Percentiles rank a stretch among this genome's conserved stretches.
Evolutionary conservation across 2,113 vertebrate genomes (phyloP).

Genomic region (Tragelaphus imberbis): DNA sequence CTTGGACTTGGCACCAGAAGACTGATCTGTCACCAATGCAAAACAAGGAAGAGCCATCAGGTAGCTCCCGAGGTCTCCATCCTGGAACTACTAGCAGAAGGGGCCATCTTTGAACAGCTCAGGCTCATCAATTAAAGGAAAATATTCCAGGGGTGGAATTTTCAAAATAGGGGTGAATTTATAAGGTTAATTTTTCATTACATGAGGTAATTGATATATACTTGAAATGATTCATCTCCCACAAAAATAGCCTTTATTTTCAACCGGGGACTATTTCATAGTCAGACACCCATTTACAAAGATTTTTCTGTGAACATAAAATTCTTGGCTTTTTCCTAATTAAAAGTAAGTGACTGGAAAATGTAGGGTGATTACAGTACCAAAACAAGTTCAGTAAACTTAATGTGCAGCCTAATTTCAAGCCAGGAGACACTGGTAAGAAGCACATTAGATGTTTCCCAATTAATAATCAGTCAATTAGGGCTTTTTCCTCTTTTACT

Average conservation of each 20-base stretch:
- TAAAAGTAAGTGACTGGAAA: slow-evolving; percentile 27
- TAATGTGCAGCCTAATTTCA: background rate
- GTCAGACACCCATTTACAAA: background rate
- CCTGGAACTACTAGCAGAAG: background rate
- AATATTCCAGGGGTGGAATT: background rate
- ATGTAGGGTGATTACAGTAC: background rate
- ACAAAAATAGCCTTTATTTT: background rate
- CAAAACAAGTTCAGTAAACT: background rate
- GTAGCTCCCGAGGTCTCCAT: background rate
- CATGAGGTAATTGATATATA: background rate
- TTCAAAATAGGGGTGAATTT: background rate
- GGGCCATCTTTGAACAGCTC: slow-evolving; percentile 52
- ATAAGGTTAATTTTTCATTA: background rate
- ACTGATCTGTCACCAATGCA: background rate
- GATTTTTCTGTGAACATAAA: slow-evolving; percentile 14
- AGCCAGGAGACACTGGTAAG: background rate
- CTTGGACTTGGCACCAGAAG: background rate
- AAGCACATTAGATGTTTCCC: background rate
- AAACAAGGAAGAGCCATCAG: background rate
- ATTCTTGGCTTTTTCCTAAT: slow-evolving; percentile 11
- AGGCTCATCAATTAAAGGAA: background rate
- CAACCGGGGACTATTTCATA: background rate
- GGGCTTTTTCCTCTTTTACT: background rate
- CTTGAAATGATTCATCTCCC: background rate
- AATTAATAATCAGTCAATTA: background rate